A percentile compares a stretch with the other conserved stretches of the same genome.
Conservation (phyloP, 2,113 vertebrate genomes). For the Dinomys branickii region DNA sequence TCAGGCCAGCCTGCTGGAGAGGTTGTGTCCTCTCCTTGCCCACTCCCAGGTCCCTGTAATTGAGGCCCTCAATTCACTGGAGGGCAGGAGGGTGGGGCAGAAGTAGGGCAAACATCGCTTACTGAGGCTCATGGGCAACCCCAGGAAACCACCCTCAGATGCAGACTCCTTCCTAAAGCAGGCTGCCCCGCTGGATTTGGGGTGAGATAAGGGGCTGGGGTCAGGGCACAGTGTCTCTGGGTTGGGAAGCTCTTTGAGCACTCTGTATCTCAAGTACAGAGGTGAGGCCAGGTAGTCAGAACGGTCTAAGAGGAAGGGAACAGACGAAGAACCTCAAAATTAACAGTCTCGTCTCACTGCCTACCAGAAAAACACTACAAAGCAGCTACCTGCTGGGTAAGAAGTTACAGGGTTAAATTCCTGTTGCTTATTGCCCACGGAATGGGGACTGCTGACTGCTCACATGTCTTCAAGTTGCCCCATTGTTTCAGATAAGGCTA, state of each 20-base stretch:
- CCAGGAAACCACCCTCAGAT: neutral
- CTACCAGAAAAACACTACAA: neutral
- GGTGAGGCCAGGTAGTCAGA: accelerated
- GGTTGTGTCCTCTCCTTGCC: neutral
- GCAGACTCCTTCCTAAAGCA: neutral
- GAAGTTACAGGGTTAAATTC: neutral
- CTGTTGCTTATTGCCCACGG: neutral
- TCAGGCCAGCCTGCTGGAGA: neutral
- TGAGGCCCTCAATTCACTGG: neutral
- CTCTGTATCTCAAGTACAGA: too few species aligned
- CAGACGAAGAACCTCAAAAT: neutral
- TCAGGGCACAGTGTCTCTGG: neutral
- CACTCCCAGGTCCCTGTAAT: neutral
- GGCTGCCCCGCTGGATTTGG: neutral
- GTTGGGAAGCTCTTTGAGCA: accelerated
- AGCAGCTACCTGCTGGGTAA: neutral
- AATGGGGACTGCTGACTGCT: neutral
- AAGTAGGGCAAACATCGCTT: neutral
- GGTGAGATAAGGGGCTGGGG: neutral
- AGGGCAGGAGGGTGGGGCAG: neutral
- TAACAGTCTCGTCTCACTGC: neutral
- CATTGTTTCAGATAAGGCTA: neutral
- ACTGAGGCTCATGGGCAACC: neutral
- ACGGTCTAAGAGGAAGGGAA: accelerated
- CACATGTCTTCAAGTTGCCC: neutral